Percentiles rank a stretch among this genome's conserved stretches.
Conservation (phyloP, 2,888 invertebrate genomes). For the Pandemis cinnamomeana region DNA sequence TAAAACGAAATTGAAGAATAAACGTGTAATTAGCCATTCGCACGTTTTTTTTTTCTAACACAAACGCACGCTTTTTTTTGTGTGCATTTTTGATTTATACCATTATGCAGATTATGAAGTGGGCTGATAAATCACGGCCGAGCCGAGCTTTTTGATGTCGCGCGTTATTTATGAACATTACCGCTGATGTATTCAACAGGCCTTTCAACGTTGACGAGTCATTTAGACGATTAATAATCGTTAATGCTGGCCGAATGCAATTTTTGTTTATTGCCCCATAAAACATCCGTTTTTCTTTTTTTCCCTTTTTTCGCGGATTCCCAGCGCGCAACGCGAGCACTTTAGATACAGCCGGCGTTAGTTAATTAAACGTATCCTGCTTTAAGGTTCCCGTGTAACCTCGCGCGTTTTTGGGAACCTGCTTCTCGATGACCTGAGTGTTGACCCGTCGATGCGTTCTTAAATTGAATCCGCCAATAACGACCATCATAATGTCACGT, state of each 20-base stretch:
- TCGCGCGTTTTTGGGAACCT: constrained; percentile 11
- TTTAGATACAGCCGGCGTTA: constrained; percentile 24
- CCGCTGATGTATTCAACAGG: constrained; percentile 53
- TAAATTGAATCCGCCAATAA: constrained; percentile 63
- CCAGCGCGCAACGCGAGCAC: constrained; percentile 10
- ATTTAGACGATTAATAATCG: constrained; percentile 55
- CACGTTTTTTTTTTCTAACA: constrained; percentile 48
- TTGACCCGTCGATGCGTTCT: constrained; percentile 53
- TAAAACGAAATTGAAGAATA: constrained; percentile 59
- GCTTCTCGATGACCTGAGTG: constrained; percentile 48
- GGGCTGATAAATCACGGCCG: constrained; percentile 55
- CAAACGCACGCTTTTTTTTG: constrained; percentile 44
- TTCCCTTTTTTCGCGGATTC: constrained; percentile 1
- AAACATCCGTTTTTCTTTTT: constrained; percentile 1
- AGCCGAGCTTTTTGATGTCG: constrained; percentile 56
- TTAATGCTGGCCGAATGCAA: constrained; percentile 56
- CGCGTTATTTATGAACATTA: constrained; percentile 58
- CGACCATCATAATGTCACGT: constrained; percentile 50
- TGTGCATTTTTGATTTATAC: constrained; percentile 55
- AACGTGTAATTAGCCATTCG: constrained; percentile 65
- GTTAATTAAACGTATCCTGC: constrained; percentile 28
- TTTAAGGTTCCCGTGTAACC: constrained; percentile 14
- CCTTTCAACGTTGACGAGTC: constrained; percentile 54
- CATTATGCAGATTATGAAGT: constrained; percentile 59
- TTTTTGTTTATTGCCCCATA: constrained; percentile 44